Conservation (phyloP, 2,113 vertebrate species). For the Morphnarchus princeps region DNA sequence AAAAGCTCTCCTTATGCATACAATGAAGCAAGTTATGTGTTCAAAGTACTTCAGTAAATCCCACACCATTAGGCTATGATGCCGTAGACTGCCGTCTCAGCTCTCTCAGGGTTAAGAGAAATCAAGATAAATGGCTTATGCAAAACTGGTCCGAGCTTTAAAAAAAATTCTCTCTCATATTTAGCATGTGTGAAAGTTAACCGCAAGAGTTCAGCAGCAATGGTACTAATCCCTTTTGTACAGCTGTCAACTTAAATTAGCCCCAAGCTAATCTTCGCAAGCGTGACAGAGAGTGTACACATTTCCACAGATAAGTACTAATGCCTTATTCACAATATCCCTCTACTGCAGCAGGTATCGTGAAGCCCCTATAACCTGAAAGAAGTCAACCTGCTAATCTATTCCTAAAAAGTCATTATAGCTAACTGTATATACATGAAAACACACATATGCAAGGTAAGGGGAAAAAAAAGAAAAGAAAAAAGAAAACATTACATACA, state of each 20-base stretch:
- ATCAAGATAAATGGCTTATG: constrained; percentile 55
- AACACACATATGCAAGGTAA: not conserved
- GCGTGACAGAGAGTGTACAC: not conserved
- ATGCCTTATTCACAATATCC: not conserved
- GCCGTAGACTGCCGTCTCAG: not conserved
- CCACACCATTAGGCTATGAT: not conserved
- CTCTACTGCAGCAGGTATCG: not conserved
- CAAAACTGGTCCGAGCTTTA: constrained; percentile 4
- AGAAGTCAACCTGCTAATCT: not conserved
- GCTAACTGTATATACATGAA: not conserved
- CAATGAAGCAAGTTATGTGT: not conserved
- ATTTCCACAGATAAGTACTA: not conserved
- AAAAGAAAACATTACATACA: not conserved
- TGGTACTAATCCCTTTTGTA: constrained; percentile 51
- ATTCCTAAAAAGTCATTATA: not conserved
- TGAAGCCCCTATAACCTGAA: not conserved
- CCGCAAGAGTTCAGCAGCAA: not conserved
- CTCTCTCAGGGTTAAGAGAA: constrained; percentile 1
- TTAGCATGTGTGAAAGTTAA: constrained; percentile 46
- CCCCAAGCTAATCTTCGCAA: constrained; percentile 7
- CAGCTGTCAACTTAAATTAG: constrained; percentile 55
- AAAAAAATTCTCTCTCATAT: not conserved
- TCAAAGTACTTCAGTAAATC: not conserved
- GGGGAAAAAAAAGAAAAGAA: not conserved
- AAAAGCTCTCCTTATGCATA: not conserved